phyloP scores from a whole-genome alignment of 2,797 vertebrate species.

The Lophius americanus region DNA sequence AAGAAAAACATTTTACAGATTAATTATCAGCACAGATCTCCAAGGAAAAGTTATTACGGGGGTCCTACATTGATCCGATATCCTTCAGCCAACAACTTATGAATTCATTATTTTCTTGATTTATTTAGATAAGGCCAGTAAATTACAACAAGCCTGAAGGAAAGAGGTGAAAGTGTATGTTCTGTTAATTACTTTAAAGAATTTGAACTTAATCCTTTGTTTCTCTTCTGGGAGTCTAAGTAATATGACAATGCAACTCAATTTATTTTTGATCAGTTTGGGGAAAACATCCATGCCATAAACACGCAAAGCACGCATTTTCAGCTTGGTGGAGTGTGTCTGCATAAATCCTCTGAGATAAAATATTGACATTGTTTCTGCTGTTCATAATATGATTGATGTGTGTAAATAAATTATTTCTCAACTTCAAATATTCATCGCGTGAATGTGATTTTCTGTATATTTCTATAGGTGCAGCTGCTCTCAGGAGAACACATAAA shows the following conservation, averaged over 20 bases:
- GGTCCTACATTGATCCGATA: conserved; percentile 52
- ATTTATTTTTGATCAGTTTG: conserved; percentile 17
- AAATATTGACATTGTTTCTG: conserved; percentile 66
- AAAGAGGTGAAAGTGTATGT: background rate
- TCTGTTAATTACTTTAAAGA: background rate
- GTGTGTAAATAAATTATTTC: conserved; percentile 63
- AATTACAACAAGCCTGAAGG: conserved; percentile 4
- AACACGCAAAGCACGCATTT: conserved; percentile 38
- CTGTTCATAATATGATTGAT: conserved; percentile 63
- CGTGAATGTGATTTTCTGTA: conserved; percentile 64
- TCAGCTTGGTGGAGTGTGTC: conserved; percentile 43
- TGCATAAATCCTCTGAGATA: conserved; percentile 50
- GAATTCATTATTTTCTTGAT: conserved; percentile 56
- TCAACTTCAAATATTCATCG: conserved; percentile 71
- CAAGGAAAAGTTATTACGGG: conserved; percentile 35
- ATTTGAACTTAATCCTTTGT: background rate
- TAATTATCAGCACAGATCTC: conserved; percentile 33
- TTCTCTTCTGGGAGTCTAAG: conserved; percentile 4
- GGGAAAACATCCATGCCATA: conserved; percentile 29
- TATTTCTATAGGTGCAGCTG: conserved; percentile 51
- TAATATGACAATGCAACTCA: conserved; percentile 6
- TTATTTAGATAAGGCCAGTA: conserved; percentile 60
- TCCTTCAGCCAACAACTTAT: conserved; percentile 57
- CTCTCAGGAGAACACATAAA: conserved; percentile 67
- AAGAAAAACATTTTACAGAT: conserved; percentile 36